A percentile compares a stretch with the other conserved stretches of the same genome.
phyloP scores from a whole-genome alignment of 2,113 vertebrate species.

The Kryptolebias marmoratus region DNA sequence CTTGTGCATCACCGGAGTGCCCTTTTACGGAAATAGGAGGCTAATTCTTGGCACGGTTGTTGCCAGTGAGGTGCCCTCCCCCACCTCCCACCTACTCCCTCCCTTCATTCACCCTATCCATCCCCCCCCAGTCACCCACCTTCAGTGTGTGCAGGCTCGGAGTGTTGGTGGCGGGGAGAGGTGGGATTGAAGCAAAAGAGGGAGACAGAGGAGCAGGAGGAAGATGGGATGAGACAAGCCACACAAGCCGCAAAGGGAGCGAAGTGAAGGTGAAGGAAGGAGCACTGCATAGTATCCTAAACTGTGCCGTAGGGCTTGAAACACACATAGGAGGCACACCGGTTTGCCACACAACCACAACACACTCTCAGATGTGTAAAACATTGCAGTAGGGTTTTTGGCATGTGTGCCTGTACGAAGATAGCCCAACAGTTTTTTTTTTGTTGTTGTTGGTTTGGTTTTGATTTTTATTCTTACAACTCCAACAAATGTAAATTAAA shows the following conservation, averaged over 20 bases:
- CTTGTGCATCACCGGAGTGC: slow-evolving; percentile 24
- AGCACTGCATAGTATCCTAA: slow-evolving; percentile 68
- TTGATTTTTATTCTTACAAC: not conserved
- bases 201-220: slow-evolving; percentile 62
- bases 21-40: slow-evolving; percentile 28
- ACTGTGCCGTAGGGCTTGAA: slow-evolving; percentile 70
- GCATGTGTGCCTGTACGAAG: slow-evolving; percentile 18
- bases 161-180: slow-evolving; percentile 30
- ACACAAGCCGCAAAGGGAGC: slow-evolving; percentile 74
- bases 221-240: slow-evolving; percentile 78
- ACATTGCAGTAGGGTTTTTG: slow-evolving; percentile 38
- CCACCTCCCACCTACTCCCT: not conserved
- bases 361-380: slow-evolving; percentile 41
- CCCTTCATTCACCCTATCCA: slow-evolving; percentile 3
- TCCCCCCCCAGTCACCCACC: slow-evolving; percentile 14
- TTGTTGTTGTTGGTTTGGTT: not conserved
- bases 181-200: slow-evolving; percentile 21
- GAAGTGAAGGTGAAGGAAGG: slow-evolving; percentile 46
- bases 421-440: slow-evolving; percentile 21
- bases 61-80: slow-evolving; percentile 6
- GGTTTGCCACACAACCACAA: slow-evolving; percentile 60
- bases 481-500: slow-evolving; percentile 17
- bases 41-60: slow-evolving; percentile 40
- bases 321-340: slow-evolving; percentile 36
- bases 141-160: slow-evolving; percentile 12